Base-by-base conservation (phyloP, 2,888 invertebrate genomes). In the Thyatira batis region DNA sequence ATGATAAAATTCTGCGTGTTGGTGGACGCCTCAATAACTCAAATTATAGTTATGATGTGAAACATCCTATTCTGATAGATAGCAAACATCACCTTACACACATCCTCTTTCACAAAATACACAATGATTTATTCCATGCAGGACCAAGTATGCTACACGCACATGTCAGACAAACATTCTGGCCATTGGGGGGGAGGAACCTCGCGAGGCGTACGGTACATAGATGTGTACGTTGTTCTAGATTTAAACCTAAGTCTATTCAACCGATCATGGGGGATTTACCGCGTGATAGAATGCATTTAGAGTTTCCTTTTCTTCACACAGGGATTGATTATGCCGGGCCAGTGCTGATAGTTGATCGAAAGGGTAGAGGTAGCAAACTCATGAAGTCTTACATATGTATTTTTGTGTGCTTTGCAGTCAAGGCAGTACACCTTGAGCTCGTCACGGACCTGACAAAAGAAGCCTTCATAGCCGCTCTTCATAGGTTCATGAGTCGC, bases 401-500 rank as follows among this genome's bases (percentile, higher is more conserved):
- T 6, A 49, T 63, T 25, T 65, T 65, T 49, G 53, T 62, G 2
- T 60, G 60, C 51, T 52, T 50, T 10, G 57, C 58, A 20, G 53
- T 57, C 9, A 53, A 54, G 28, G 60, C 59, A 0, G 54, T 63
- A 3, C 62, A 67, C 33, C 43, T 67, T 11, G 66, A 69, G 50
- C 58, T 66, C 20, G 63, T 67, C 10, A 54, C 60, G 1, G 62
- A 58, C 21, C 50, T 65, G 0, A 59, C 63, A 4, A 62, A 53
- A 20, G 62, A 63, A 9, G 65, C 60, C 2, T 71, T 60, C 27
- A 50, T 66, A 28, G 55, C 65, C 20, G 64, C 67, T 8, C 50
- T 68, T 2, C 58, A 56, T 20, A 55, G 64, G 6, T 67, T 65
- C 23, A 54, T 67, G 13, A 39, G 58, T n/a, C 64, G 67, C 20